Evolutionary conservation across 2,113 vertebrate genomes (phyloP).

Genomic region (Ranitomeya variabilis): DNA sequence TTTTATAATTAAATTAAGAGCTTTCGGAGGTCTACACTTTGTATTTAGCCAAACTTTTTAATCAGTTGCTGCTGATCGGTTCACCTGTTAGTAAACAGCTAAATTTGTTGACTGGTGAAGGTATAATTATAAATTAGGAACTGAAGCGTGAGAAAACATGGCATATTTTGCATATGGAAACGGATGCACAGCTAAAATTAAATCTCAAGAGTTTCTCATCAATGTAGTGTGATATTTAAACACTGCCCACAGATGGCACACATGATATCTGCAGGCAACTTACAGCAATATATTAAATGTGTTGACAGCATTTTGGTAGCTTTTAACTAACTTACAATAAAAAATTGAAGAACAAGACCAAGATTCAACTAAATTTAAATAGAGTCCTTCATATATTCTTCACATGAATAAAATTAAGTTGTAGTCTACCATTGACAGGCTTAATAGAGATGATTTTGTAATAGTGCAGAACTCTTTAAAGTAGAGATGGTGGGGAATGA

Average conservation of each 20-base stretch:
- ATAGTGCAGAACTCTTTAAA: too few species aligned
- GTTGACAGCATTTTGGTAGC: neutral
- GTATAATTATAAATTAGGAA: slow-evolving; percentile 25
- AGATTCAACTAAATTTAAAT: too few species aligned
- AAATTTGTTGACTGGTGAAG: slow-evolving; percentile 18
- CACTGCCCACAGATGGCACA: neutral
- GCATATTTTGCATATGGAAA: slow-evolving; percentile 8
- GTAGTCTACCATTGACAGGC: too few species aligned
- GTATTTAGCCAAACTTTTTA: slow-evolving; percentile 7
- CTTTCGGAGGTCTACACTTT: neutral
- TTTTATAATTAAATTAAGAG: neutral
- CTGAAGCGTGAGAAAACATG: slow-evolving; percentile 6
- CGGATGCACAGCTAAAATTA: neutral
- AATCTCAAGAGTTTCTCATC: neutral
- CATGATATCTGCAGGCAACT: neutral
- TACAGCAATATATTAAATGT: neutral
- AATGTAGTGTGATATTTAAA: neutral
- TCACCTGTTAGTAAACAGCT: slow-evolving; percentile 30
- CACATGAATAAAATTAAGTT: too few species aligned
- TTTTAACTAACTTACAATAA: neutral
- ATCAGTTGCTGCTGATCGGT: slow-evolving; percentile 21
- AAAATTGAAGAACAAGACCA: too few species aligned
- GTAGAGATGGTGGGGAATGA: too few species aligned
- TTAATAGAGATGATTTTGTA: too few species aligned
- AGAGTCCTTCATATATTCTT: too few species aligned